A percentile compares a stretch with the other conserved stretches of the same genome.
Evolutionary conservation across 2,797 vertebrate species (phyloP).

Genomic region (Cuniculus paca): DNA sequence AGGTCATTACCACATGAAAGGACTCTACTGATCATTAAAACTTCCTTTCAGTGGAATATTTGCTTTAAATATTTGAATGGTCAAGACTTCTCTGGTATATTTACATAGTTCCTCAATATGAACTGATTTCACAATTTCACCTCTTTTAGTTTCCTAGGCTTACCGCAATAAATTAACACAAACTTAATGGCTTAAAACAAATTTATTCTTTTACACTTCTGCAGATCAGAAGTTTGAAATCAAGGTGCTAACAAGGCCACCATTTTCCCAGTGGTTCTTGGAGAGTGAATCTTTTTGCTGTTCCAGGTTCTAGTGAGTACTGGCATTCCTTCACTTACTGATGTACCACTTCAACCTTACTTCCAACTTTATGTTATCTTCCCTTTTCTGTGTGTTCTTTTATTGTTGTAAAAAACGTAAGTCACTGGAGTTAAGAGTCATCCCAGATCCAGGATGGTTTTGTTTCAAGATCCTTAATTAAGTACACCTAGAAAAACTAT

Average conservation of each 20-base stretch:
- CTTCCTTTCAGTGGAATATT: background rate
- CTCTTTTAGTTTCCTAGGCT: background rate
- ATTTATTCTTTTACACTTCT: background rate
- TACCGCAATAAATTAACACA: background rate
- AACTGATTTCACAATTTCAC: background rate
- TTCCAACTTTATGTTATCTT: background rate
- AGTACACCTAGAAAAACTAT: background rate
- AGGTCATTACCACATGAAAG: constrained; percentile 1
- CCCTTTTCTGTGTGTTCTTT: background rate
- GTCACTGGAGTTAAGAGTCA: background rate
- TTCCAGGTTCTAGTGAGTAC: background rate
- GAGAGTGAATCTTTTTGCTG: background rate
- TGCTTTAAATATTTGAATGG: background rate
- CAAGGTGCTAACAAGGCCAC: background rate
- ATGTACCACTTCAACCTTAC: background rate
- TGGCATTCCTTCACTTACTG: background rate
- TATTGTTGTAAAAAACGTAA: background rate
- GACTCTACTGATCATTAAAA: background rate
- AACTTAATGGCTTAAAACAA: constrained; percentile 2
- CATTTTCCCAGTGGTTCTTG: background rate
- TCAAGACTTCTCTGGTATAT: background rate
- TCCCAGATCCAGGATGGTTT: background rate
- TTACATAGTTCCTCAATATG: background rate
- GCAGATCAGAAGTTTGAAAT: background rate
- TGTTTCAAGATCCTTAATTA: background rate